phyloP scores from a whole-genome alignment of 1,140 invertebrate species.

The Cyclargus thomasi region DNA sequence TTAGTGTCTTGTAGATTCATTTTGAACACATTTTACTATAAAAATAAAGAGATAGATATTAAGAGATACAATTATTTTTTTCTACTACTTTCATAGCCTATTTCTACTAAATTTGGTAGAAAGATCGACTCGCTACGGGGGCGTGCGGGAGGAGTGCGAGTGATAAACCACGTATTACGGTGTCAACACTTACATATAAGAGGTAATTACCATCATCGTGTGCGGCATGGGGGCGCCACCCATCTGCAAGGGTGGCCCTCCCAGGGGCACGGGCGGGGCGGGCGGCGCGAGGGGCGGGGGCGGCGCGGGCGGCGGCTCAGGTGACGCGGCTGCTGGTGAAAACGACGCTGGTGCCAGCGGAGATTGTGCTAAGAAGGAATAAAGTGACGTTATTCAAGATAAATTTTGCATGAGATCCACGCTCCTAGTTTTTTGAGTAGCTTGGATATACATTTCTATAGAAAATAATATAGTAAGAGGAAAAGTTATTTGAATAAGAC shows the following conservation, averaged over 20 bases:
- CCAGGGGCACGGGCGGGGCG: constrained; percentile 58
- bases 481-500: too few relatives aligned
- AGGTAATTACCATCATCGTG: constrained; percentile 78
- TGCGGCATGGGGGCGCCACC: constrained; percentile 31
- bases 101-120: constrained; percentile 8
- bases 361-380: constrained; percentile 48
- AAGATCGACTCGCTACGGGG: constrained; percentile 17
- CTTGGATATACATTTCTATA: too few relatives aligned
- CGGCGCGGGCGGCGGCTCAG: constrained; percentile 69
- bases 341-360: constrained; percentile 66
- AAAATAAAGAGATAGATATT: too few relatives aligned
- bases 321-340: constrained; percentile 61
- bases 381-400: too few relatives aligned
- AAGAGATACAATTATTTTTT: background rate
- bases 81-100: background rate
- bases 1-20: too few relatives aligned
- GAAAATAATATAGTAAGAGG: too few relatives aligned
- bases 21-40: too few relatives aligned
- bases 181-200: constrained; percentile 81
- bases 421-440: too few relatives aligned
- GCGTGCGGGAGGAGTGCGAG: constrained; percentile 55
- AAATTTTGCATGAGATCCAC: too few relatives aligned
- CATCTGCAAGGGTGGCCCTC: constrained; percentile 73
- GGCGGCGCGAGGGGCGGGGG: constrained; percentile 62
- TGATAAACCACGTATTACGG: constrained; percentile 54